Percentiles rank a stretch among this genome's conserved stretches.
phyloP scores from a whole-genome alignment of 2,113 vertebrate genomes.

The Sander vitreus region DNA sequence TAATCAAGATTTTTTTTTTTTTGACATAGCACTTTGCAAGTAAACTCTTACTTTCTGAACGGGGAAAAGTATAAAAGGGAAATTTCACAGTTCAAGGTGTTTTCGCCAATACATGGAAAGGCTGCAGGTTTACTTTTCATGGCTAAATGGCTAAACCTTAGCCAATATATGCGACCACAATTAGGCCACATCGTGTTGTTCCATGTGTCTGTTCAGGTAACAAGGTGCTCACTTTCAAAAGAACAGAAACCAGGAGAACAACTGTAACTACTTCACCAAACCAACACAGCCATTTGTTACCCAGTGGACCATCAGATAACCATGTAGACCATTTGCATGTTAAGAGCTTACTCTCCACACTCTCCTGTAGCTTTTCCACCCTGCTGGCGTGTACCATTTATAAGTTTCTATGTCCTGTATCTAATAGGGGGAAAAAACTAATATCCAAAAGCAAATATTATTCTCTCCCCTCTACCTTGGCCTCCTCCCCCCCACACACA shows the following conservation, averaged over 20 bases:
- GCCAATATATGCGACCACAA: not conserved
- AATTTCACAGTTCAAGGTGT: too few relatives aligned
- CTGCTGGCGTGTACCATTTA: slow-evolving; percentile 56
- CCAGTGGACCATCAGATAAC: slow-evolving; percentile 58
- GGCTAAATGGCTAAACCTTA: not conserved
- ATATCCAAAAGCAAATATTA: slow-evolving; percentile 86
- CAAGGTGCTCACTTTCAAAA: not conserved
- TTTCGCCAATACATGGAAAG: too few relatives aligned
- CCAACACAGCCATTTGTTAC: slow-evolving; percentile 44
- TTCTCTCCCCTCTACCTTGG: slow-evolving; percentile 45
- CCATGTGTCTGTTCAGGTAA: not conserved
- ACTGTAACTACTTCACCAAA: slow-evolving; percentile 21
- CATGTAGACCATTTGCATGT: slow-evolving; percentile 71
- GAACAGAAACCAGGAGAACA: slow-evolving; percentile 2
- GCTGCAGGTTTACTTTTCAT: not conserved
- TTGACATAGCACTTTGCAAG: too few relatives aligned
- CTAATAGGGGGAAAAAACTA: slow-evolving; percentile 69
- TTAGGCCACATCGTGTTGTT: not conserved
- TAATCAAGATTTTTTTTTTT: too few relatives aligned
- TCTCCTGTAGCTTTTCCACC: slow-evolving; percentile 40
- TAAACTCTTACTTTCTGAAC: too few relatives aligned
- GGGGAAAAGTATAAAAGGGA: too few relatives aligned
- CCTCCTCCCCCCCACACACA: not conserved
- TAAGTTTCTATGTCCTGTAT: slow-evolving; percentile 75
- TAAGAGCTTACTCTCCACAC: slow-evolving; percentile 64